Conservation (phyloP, 2,113 vertebrate species). For the Parus major region DNA sequence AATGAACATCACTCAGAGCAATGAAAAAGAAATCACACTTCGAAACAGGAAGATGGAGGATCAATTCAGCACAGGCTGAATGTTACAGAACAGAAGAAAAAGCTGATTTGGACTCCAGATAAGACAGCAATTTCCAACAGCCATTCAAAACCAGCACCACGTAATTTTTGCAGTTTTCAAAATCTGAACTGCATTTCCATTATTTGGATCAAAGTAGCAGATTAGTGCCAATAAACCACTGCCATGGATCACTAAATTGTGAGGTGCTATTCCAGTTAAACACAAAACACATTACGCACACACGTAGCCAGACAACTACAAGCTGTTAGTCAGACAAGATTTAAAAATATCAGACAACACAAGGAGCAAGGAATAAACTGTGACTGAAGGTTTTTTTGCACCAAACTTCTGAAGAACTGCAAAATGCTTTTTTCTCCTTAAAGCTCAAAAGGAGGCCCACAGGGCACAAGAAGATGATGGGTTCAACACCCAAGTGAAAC, state of each 20-base stretch:
- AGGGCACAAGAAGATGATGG: neutral
- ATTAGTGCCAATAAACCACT: neutral
- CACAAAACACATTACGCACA: neutral
- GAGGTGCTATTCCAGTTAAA: neutral
- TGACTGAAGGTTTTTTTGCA: neutral
- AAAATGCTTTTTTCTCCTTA: neutral
- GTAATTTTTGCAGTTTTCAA: neutral
- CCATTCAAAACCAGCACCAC: neutral
- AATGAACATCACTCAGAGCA: neutral
- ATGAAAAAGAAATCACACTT: neutral
- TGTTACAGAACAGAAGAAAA: neutral
- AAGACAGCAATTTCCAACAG: neutral
- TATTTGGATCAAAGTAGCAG: neutral
- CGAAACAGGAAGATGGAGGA: neutral
- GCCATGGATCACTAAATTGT: neutral
- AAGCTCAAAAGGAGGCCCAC: neutral
- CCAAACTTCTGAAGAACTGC: neutral
- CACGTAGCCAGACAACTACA: rapidly evolving
- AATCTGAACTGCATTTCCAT: neutral
- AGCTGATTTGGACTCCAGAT: neutral
- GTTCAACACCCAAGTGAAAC: neutral
- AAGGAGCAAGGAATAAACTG: neutral
- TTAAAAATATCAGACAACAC: neutral
- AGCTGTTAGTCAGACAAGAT: neutral
- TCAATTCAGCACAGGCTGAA: neutral